Base-by-base conservation (phyloP, 2,888 invertebrate genomes). In the Caenorhabditis drosophilae region DNA sequence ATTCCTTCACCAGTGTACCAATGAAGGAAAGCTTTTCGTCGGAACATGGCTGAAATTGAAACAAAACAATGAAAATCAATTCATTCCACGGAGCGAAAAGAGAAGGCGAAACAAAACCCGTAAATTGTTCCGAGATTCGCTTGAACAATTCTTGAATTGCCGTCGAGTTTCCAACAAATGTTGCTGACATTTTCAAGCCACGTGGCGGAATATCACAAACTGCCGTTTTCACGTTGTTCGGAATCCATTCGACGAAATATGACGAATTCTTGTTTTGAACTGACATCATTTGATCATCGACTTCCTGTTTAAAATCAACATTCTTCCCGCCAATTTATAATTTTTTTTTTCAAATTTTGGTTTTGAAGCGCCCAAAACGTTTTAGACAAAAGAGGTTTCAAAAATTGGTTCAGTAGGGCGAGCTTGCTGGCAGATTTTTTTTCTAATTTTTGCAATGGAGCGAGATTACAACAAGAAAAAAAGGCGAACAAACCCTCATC, bases 1-100 rank as follows among this genome's bases (percentile, higher is more conserved):
- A 94, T 93, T 61, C 93, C 94, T 86, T 94, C 93, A 53, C 93
- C 93, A 18, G 93, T 93, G 87, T 93, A 94, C 93, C 93, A 94
- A 88, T 94, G 93, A 85, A 93, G 89, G 90, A 93, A 94, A 84
- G 94, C 94, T 86, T 92, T 93, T 80, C 94, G 90, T 75, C 92
- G 89, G 89, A 93, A 94, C 93, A 94, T 93, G 81, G 92, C 91
- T 55, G 84, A 18, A 76, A 60, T 6, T 12, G 22, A 20, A 25
- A n/a, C 3, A 18, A 20, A 18, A 41, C 23, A 49, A 35, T 18
- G 1, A 34, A 7, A 20, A 18, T 40, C 18, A 18, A 16, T 6
- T 16, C 20, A 16, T 16, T 4, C 7, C 16, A n/a, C n/a, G 16
- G 16, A 16, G 36, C n/a, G 7, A 4, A 16, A 36, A 15, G 4